Percentiles rank a stretch among this genome's conserved stretches.
Evolutionary conservation across 2,113 vertebrate genomes (phyloP).

Genomic region (Chamaetylas fuelleborni): DNA sequence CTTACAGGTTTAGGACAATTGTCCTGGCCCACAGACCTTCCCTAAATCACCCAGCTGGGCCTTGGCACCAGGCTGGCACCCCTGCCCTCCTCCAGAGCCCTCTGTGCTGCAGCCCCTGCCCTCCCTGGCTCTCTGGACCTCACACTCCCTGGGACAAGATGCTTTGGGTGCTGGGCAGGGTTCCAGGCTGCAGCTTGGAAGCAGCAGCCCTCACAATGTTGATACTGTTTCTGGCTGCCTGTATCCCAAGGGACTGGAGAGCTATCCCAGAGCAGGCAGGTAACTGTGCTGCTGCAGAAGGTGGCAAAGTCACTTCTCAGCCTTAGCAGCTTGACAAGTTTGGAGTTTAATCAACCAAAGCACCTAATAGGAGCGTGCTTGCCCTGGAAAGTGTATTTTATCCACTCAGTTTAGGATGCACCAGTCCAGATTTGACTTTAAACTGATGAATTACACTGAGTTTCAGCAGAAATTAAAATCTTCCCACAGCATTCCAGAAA

Average conservation of each 20-base stretch:
- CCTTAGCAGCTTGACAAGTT: background rate
- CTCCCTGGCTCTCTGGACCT: background rate
- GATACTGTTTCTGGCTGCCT: rapidly evolving
- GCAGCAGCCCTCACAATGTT: background rate
- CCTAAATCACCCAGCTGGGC: background rate
- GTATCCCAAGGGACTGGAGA: background rate
- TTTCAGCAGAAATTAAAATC: background rate
- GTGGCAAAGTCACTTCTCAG: rapidly evolving
- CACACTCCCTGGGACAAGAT: rapidly evolving
- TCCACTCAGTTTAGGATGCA: background rate
- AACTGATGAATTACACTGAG: background rate
- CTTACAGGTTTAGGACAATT: rapidly evolving
- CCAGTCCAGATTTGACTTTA: background rate
- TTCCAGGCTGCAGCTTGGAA: background rate
- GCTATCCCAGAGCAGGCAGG: background rate
- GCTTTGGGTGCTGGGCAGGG: background rate
- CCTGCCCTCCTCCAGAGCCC: background rate
- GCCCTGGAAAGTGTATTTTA: background rate
- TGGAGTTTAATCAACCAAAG: background rate
- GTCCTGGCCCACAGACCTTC: background rate
- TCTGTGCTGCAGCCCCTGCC: background rate
- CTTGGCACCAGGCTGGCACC: background rate
- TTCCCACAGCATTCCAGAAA: background rate
- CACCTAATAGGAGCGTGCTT: background rate
- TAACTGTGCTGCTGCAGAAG: background rate